phyloP scores from a whole-genome alignment of 64 coral and sea anemone genomes.

The Stichodactyla mertensii region DNA sequence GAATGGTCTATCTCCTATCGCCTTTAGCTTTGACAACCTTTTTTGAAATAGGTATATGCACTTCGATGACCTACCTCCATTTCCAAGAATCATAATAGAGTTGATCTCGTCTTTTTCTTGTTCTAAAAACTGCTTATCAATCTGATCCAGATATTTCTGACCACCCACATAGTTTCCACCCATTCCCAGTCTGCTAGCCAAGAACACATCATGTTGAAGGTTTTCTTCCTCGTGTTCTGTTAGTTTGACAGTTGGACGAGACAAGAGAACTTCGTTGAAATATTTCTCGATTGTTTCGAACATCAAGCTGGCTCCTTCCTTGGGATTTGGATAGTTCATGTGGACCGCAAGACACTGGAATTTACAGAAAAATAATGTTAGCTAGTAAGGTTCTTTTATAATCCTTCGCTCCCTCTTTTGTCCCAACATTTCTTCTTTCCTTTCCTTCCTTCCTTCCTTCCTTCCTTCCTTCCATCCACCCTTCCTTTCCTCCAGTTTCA shows the following conservation, averaged over 20 bases:
- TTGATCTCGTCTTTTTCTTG: neutral
- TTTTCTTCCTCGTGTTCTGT: constrained; percentile 52
- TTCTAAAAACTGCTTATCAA: constrained; percentile 36
- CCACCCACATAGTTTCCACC: constrained; percentile 72
- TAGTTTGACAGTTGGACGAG: constrained; percentile 26
- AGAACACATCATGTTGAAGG: constrained; percentile 53
- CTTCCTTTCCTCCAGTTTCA: neutral
- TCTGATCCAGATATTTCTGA: constrained; percentile 43
- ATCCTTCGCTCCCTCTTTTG: no score
- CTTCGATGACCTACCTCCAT: constrained; percentile 41
- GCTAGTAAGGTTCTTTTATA: no score
- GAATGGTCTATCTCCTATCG: no score
- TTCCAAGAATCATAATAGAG: constrained; percentile 47
- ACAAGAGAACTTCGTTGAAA: constrained; percentile 54
- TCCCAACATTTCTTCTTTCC: neutral
- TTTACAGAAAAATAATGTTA: neutral
- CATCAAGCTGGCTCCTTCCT: constrained; percentile 74
- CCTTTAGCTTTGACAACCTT: no score
- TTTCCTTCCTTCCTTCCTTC: neutral
- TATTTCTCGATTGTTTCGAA: constrained; percentile 76
- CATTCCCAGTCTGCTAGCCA: constrained; percentile 78
- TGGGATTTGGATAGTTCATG: constrained; percentile 72
- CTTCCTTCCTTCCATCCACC: neutral
- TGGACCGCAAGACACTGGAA: constrained; percentile 71
- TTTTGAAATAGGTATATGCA: no score